phyloP scores from a whole-genome alignment of 2,797 vertebrate genomes.

The Sardinella longiceps region DNA sequence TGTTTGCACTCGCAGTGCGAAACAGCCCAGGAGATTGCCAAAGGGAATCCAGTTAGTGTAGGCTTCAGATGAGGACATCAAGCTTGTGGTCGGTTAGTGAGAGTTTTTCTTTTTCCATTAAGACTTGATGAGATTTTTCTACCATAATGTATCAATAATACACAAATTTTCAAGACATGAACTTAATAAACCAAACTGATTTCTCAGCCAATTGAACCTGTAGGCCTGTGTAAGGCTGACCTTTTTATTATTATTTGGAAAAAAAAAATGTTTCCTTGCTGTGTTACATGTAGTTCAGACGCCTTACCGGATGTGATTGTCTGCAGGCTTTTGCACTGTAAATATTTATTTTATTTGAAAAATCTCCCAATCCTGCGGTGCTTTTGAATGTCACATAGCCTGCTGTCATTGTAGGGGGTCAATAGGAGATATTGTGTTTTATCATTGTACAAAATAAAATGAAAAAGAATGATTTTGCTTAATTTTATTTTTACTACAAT shows the following conservation, averaged over 20 bases:
- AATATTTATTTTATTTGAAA: not conserved
- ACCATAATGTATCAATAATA: not conserved
- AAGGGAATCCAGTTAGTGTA: slow-evolving; percentile 26
- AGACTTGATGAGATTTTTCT: not conserved
- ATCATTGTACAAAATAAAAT: not conserved
- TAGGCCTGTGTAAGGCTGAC: not conserved
- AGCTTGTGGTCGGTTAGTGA: not conserved
- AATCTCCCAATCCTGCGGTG: not conserved
- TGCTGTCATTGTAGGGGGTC: not conserved
- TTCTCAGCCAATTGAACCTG: not conserved
- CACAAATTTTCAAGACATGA: not conserved
- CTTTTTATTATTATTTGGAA: not conserved
- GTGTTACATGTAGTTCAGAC: not conserved
- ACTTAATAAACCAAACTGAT: slow-evolving; percentile 7
- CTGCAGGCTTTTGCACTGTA: not conserved
- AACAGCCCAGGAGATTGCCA: slow-evolving; percentile 23
- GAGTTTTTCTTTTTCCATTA: not conserved
- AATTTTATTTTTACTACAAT: not conserved
- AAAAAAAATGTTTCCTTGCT: not conserved
- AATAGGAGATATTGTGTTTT: not conserved
- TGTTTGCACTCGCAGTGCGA: not conserved
- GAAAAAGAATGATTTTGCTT: not conserved
- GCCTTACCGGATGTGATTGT: not conserved
- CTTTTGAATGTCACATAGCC: not conserved
- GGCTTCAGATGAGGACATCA: slow-evolving; percentile 17